Conservation (phyloP, 35 echinoderm and acorn worm species). For the Patiria miniata region DNA sequence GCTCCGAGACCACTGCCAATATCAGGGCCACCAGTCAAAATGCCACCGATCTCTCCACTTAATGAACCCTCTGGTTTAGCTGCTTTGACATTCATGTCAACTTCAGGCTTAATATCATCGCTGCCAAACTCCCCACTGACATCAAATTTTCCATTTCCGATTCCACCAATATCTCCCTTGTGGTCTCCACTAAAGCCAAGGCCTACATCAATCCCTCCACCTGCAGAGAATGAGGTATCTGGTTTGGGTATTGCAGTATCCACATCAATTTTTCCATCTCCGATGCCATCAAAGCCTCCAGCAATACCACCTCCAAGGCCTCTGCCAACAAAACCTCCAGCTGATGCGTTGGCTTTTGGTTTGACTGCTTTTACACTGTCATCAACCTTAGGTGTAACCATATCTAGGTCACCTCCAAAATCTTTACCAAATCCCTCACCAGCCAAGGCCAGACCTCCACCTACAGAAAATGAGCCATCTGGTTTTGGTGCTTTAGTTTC, state of each 20-base stretch:
- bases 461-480: slow-evolving; percentile 35
- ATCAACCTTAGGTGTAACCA: slow-evolving; percentile 29
- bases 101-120: slow-evolving; percentile 49
- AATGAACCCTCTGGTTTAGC: slow-evolving; percentile 38
- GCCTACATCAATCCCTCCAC: slow-evolving; percentile 2
- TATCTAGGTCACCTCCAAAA: slow-evolving; percentile 41
- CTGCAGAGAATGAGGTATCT: slow-evolving; percentile 12
- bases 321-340: slow-evolving; percentile 41
- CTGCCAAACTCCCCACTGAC: slow-evolving; percentile 25
- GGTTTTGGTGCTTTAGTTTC: slow-evolving; percentile 60
- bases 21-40: slow-evolving; percentile 26
- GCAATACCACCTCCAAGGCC: not conserved
- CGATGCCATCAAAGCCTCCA: not conserved
- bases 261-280: slow-evolving; percentile 45
- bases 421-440: slow-evolving; percentile 2
- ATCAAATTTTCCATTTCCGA: not conserved
- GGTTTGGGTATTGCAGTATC: slow-evolving; percentile 41
- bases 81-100: slow-evolving; percentile 71
- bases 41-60: slow-evolving; percentile 54
- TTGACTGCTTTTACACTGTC: not conserved
- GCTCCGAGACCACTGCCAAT: slow-evolving; percentile 29
- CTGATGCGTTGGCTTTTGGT: slow-evolving; percentile 24
- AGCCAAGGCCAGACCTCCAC: slow-evolving; percentile 44
- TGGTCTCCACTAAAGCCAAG: not conserved
- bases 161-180: not conserved